Evolutionary conservation across 1,140 invertebrate genomes (phyloP).

Genomic region (Tetraneura akinire): DNA sequence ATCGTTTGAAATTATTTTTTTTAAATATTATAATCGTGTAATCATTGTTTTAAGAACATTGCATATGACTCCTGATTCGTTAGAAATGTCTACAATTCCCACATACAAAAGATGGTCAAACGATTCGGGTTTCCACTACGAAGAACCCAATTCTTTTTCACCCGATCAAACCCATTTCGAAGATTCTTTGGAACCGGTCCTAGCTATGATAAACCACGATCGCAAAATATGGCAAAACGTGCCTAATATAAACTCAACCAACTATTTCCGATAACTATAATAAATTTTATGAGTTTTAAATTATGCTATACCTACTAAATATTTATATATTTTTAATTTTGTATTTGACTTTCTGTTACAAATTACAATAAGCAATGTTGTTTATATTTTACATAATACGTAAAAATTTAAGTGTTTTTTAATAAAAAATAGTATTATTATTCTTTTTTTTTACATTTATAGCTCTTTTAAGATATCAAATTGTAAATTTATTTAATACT

Average conservation of each 20-base stretch:
- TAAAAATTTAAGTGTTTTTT: too few species aligned
- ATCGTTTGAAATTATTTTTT: neutral
- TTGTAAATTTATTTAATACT: too few species aligned
- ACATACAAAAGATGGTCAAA: slow-evolving; percentile 34
- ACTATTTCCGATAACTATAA: slow-evolving; percentile 34
- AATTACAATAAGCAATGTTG: neutral
- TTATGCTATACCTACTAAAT: neutral
- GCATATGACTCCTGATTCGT: slow-evolving; percentile 30
- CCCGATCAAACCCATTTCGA: slow-evolving; percentile 14
- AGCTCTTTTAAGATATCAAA: too few species aligned
- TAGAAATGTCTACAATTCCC: slow-evolving; percentile 1
- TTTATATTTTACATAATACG: too few species aligned
- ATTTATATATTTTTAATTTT: slow-evolving; percentile 14
- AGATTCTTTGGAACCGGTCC: slow-evolving; percentile 24
- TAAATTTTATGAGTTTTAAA: neutral
- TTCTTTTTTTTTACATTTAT: too few species aligned
- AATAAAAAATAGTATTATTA: too few species aligned
- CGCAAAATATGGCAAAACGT: slow-evolving; percentile 49
- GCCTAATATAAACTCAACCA: slow-evolving; percentile 30
- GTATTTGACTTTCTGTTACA: neutral
- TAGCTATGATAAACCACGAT: slow-evolving; percentile 33
- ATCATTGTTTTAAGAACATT: neutral
- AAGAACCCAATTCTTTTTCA: neutral
- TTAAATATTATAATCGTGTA: neutral
- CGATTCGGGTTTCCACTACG: slow-evolving; percentile 28